phyloP scores from a whole-genome alignment of 2,113 vertebrate genomes.

The Ginglymostoma cirratum region DNA sequence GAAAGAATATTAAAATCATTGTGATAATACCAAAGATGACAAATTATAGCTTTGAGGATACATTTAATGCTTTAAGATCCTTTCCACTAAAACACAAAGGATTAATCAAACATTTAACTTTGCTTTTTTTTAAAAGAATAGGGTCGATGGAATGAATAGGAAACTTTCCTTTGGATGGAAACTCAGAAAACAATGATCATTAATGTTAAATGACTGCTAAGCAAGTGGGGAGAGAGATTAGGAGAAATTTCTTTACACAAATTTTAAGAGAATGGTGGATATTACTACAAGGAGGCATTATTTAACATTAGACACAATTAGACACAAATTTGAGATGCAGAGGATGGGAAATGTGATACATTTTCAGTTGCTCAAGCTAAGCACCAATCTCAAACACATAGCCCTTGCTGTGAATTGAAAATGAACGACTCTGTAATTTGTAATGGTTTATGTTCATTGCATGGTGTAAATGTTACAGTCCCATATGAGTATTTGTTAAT shows the following conservation, averaged over 20 bases:
- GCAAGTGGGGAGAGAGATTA: background rate
- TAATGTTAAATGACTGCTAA: background rate
- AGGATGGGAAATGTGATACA: background rate
- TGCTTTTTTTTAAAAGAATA: background rate
- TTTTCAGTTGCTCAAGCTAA: background rate
- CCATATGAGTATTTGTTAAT: background rate
- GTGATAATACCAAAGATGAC: background rate
- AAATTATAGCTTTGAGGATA: background rate
- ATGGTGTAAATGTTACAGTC: background rate
- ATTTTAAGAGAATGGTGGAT: background rate
- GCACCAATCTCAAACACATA: background rate
- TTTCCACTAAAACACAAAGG: background rate
- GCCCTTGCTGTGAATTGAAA: background rate
- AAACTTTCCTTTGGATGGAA: background rate
- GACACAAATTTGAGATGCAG: background rate
- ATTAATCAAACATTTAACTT: background rate
- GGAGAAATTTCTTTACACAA: background rate
- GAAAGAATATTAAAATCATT: background rate
- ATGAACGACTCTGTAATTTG: background rate
- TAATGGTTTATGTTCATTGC: background rate
- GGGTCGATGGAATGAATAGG: too few relatives aligned
- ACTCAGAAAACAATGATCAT: background rate
- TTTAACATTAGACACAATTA: background rate
- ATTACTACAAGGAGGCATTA: background rate
- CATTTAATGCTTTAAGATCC: background rate